Percentiles rank a stretch among this genome's conserved stretches.
phyloP scores from a whole-genome alignment of 1,140 invertebrate genomes.

The Cydia fagiglandana region DNA sequence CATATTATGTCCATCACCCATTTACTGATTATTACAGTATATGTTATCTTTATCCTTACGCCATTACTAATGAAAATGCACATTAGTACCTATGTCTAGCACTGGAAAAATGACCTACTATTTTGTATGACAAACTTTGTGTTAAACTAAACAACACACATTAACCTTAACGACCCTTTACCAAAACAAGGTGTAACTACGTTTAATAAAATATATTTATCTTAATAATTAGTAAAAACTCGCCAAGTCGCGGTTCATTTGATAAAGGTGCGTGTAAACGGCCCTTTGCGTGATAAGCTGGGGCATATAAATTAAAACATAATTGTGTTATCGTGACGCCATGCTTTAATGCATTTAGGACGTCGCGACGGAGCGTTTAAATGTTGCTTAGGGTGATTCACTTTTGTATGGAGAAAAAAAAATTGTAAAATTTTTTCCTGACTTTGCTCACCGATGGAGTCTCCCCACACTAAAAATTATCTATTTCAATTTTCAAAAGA shows the following conservation, averaged over 20 bases:
- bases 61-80: too few relatives aligned
- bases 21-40: too few relatives aligned
- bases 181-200: slow-evolving; percentile 60
- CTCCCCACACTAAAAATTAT: too few relatives aligned
- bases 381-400: too few relatives aligned
- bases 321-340: slow-evolving; percentile 77
- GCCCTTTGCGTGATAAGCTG: slow-evolving; percentile 62
- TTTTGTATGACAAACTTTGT: slow-evolving; percentile 35
- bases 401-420: too few relatives aligned
- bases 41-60: too few relatives aligned
- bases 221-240: slow-evolving; percentile 77
- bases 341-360: slow-evolving; percentile 57
- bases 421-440: too few relatives aligned
- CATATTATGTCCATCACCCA: too few relatives aligned
- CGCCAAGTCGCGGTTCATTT: slow-evolving; percentile 62
- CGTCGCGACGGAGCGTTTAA: slow-evolving; percentile 44
- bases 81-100: too few relatives aligned
- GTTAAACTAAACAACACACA: slow-evolving; percentile 36
- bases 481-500: too few relatives aligned
- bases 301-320: slow-evolving; percentile 77
- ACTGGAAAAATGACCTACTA: background rate
- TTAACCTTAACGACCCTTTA: slow-evolving; percentile 53
- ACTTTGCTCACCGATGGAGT: too few relatives aligned
- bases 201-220: slow-evolving; percentile 73
- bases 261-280: slow-evolving; percentile 69